phyloP scores from a whole-genome alignment of 1,140 invertebrate genomes.

The Ostrea edulis region DNA sequence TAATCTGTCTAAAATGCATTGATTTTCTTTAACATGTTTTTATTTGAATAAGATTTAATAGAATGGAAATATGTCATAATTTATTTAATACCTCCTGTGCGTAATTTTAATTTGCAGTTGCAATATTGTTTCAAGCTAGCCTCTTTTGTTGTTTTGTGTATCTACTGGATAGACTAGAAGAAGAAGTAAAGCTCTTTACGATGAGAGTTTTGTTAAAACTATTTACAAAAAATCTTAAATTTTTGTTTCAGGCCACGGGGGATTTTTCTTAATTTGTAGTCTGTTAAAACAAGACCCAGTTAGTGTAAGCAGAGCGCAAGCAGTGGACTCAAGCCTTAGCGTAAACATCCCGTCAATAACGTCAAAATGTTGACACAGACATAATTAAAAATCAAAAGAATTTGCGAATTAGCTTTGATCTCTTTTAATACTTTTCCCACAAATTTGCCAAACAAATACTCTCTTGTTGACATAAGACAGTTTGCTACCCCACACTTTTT shows the following conservation, averaged over 20 bases:
- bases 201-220: constrained; percentile 18
- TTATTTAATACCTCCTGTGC: not conserved
- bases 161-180: constrained; percentile 21
- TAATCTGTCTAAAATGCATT: not conserved
- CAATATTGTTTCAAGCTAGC: constrained; percentile 27
- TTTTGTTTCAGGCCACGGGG: not conserved
- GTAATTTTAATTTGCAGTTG: not conserved
- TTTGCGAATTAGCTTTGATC: constrained; percentile 34
- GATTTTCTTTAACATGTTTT: not conserved
- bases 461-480: not conserved
- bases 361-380: constrained; percentile 34
- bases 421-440: constrained; percentile 34
- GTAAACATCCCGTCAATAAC: constrained; percentile 13
- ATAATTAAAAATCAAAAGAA: constrained; percentile 36
- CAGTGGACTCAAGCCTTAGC: not conserved
- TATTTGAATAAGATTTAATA: not conserved
- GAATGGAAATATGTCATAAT: not conserved
- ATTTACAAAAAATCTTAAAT: constrained; percentile 34
- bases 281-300: constrained; percentile 22
- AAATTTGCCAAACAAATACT: constrained; percentile 30
- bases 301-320: not conserved
- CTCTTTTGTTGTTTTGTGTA: not conserved
- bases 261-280: not conserved
- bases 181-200: constrained; percentile 13
- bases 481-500: constrained; percentile 36